phyloP scores from a whole-genome alignment of 2,797 vertebrate species.

The Dromococcyx pavoninus region DNA sequence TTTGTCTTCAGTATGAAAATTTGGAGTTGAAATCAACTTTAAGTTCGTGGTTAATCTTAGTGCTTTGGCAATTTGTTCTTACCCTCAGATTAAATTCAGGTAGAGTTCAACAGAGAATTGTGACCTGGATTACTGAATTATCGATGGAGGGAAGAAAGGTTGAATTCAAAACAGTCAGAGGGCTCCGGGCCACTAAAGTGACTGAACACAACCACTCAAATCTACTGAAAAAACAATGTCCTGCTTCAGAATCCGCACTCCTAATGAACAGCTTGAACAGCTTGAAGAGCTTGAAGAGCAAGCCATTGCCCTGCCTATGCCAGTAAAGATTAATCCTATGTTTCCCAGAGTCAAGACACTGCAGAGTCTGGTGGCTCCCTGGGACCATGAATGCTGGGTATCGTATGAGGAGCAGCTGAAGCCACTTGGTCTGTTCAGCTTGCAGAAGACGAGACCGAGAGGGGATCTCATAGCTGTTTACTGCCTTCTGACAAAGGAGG shows the following conservation, averaged over 20 bases:
- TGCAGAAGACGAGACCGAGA: too few species aligned
- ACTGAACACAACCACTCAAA: not conserved
- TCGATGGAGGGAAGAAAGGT: fast-evolving
- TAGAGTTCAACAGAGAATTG: not conserved
- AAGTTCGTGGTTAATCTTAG: not conserved
- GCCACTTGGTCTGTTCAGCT: too few species aligned
- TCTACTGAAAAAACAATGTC: not conserved
- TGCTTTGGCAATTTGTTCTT: too few species aligned
- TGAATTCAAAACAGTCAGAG: not conserved
- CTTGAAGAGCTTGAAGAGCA: not conserved
- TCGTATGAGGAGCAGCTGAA: too few species aligned
- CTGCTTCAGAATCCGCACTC: not conserved
- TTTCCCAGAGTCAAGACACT: not conserved
- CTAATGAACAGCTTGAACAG: not conserved
- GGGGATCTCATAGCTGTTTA: too few species aligned
- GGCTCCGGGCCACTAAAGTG: fast-evolving
- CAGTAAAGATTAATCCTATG: not conserved
- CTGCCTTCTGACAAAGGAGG: too few species aligned
- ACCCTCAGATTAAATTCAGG: not conserved
- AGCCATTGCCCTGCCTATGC: fast-evolving
- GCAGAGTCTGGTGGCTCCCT: fast-evolving
- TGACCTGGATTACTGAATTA: not conserved
- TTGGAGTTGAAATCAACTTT: not conserved
- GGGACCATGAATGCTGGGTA: not conserved
- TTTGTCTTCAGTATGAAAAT: not conserved